Evolutionary conservation across 2,113 vertebrate genomes (phyloP).

Genomic region (Miniopterus natalensis): DNA sequence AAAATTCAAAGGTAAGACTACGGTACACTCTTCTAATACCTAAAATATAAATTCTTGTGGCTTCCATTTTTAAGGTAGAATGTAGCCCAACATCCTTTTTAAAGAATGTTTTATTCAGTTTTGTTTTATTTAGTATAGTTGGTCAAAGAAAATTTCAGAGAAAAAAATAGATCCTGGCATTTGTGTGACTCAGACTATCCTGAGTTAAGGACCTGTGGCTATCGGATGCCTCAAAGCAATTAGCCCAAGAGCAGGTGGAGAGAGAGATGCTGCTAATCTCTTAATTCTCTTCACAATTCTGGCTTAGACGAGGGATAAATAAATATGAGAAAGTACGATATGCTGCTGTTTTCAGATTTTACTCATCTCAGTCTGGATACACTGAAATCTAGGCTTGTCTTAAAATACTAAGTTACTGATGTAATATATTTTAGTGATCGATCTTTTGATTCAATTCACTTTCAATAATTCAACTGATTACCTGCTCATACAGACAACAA

Average conservation of each 20-base stretch:
- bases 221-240: conserved; percentile 6
- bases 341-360: background rate
- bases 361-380: background rate
- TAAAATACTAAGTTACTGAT: background rate
- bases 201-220: background rate
- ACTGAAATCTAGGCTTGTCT: background rate
- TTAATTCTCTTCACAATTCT: background rate
- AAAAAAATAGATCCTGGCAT: background rate
- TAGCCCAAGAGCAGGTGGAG: background rate
- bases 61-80: conserved; percentile 31
- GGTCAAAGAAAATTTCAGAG: conserved; percentile 18
- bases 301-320: conserved; percentile 6
- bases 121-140: background rate
- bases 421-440: background rate
- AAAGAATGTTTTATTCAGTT: background rate
- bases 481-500: background rate
- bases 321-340: background rate
- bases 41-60: background rate
- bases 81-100: background rate
- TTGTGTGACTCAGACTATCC: background rate
- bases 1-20: background rate
- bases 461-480: background rate
- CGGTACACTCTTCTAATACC: background rate
- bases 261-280: background rate
- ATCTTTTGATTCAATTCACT: conserved; percentile 10